phyloP scores from a whole-genome alignment of 2,113 vertebrate species.

The Toxotes chatareus region DNA sequence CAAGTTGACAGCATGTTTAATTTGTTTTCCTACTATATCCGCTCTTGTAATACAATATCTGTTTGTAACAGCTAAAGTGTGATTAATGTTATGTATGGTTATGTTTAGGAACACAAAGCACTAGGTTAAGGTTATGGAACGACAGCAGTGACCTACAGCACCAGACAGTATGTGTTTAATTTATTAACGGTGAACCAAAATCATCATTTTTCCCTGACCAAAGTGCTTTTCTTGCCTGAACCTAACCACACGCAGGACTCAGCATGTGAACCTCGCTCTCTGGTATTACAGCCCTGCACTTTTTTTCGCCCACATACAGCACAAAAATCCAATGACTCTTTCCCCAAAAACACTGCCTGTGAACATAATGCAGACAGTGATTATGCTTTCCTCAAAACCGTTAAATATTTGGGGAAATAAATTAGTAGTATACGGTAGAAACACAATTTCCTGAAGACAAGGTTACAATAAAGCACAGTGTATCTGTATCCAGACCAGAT shows the following conservation, averaged over 20 bases:
- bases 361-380: too few relatives aligned
- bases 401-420: neutral
- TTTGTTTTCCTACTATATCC: neutral
- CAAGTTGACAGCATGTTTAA: neutral
- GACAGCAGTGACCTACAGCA: too few relatives aligned
- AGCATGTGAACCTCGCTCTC: too few relatives aligned
- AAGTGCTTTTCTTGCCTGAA: too few relatives aligned
- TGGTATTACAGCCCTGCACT: too few relatives aligned
- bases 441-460: neutral
- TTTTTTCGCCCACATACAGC: too few relatives aligned
- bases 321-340: neutral
- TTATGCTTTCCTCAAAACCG: neutral
- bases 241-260: too few relatives aligned
- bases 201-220: too few relatives aligned
- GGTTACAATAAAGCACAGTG: neutral
- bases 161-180: too few relatives aligned
- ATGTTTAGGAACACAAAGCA: neutral
- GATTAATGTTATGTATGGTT: neutral
- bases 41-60: neutral
- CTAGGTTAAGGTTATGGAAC: too few relatives aligned
- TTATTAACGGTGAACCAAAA: too few relatives aligned
- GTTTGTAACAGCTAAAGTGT: neutral
- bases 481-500: neutral
- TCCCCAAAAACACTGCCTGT: too few relatives aligned
- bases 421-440: neutral